Percentiles rank a stretch among this genome's conserved stretches.
These are phyloP conservation scores for Callosobruchus maculatus DNA, from an alignment of 2,888 invertebrate species.

Conservation along the genomic window DNA sequence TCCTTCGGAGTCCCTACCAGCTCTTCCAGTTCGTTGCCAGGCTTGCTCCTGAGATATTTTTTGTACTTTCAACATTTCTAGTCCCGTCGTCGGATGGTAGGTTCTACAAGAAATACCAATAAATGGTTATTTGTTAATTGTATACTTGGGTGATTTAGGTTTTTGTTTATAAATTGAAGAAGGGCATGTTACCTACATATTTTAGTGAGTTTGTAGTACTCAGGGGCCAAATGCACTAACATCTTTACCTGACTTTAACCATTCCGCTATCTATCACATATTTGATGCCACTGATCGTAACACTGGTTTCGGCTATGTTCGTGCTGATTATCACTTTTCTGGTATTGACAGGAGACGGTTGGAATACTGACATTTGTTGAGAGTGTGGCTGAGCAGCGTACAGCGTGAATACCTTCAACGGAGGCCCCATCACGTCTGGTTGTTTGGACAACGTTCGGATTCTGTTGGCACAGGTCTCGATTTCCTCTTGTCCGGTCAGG, in stretches of 20 bases:
- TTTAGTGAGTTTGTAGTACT: no score
- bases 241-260: slow-evolving; percentile 75
- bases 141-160: no score
- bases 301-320: slow-evolving; percentile 96
- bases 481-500: slow-evolving; percentile 95
- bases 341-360: slow-evolving; percentile 64
- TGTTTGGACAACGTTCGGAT: slow-evolving; percentile 70
- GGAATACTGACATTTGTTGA: slow-evolving; percentile 86
- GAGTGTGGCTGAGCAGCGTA: slow-evolving; percentile 86
- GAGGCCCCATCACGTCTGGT: slow-evolving; percentile 59
- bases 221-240: no score
- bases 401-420: slow-evolving; percentile 77
- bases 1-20: slow-evolving; percentile 83
- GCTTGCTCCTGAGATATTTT: slow-evolving; percentile 88
- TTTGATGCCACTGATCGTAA: slow-evolving; percentile 90
- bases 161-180: no score
- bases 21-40: slow-evolving; percentile 89
- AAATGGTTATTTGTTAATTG: background rate
- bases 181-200: no score
- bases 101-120: slow-evolving; percentile 51
- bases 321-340: slow-evolving; percentile 93
- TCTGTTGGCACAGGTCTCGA: slow-evolving; percentile 77
- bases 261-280: slow-evolving; percentile 90
- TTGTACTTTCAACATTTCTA: slow-evolving; percentile 79
- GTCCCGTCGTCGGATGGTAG: slow-evolving; percentile 75